Evolutionary conservation across 2,888 invertebrate species (phyloP), one percentile per base, ranked within the genome.

Genomic region (Volucella zonaria): DNA sequence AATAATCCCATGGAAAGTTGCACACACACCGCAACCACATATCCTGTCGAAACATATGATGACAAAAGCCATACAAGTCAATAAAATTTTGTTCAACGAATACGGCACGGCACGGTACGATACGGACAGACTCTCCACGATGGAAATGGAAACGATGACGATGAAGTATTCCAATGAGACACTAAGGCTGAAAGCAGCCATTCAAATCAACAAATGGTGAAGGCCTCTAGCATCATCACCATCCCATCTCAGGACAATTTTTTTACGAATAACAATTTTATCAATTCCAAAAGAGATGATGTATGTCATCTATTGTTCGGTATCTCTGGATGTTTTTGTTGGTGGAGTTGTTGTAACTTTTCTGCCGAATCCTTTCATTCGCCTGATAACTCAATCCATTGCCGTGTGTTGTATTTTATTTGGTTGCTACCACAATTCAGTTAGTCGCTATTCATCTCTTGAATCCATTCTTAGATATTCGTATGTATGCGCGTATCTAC

Each of bases 41-140:
- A 43, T 8, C 52, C n/a, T 18, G 3, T 11, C 31, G 18, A 56
- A 52, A 56, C 52, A 18, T 58, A 31, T 47, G 42, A 59, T 43
- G 59, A 51, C 42, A 83, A 83, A 83, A 79, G 75, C 79, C 79
- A 71, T 79, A 79, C 83, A 79, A 79, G 83, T 83, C 83, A 79
- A 79, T 83, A 83, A 83, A 83, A 76, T 75, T 66, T 51, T 52
- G 42, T 78, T 74, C 49, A 23, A n/a, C 40, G 31, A 14, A 49
- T 49, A 40, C 49, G 8, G 58, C 49, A 40, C 49, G 8, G 58
- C 49, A 14, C 43, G 8, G 8, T 66, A 42, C 43, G n/a, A 58
- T 52, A 80, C 18, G 51, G 47, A 51, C 62, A 74, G 43, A 51
- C 12, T 59, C 14, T n/a, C 8, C 38, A 3, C 40, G 66, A 52